Evolutionary conservation across 2,113 vertebrate species (phyloP), one percentile per base, ranked within the genome.

Genomic region (Oxyruncus cristatus): DNA sequence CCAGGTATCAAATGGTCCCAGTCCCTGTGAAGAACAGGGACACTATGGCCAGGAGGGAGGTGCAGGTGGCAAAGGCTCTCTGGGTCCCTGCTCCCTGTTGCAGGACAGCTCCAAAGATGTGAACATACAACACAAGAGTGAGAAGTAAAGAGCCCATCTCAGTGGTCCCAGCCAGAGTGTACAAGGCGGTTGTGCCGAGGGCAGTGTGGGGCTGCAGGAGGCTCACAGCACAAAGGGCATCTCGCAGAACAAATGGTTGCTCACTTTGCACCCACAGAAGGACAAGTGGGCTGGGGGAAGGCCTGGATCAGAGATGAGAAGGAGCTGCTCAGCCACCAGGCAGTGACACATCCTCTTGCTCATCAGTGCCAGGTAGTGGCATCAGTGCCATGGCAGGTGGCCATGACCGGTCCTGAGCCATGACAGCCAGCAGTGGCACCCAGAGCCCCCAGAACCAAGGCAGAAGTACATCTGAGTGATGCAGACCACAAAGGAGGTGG

Each of bases 81-180:
- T 67, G 61, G 0, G 5, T 56, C 47, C 61, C 50, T 12, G 32
- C 27, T 58, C 61, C 46, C n/a, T 75, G 89, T 61, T 56, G 81
- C 37, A 89, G 65, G 30, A 80, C 42, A 35, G 37, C 12, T n/a
- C 30, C 0, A 3, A 53, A 39, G 72, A 67, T 87, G 13, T 26
- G 68, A 65, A 53, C 0, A 0, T 86, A 80, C 0, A 30, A 93
- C 21, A 56, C 0, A 2, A 62, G 52, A 39, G 41, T 71, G 12
- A 93, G 53, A 27, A 86, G 59, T 68, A 80, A 87, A 61, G 62
- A 92, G 14, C 55, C 76, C 30, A 67, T 13, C 0, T 22, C 91
- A 21, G 75, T 27, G 32, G 56, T 63, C 53, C 44, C 77, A 62
- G 55, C 23, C 16, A 46, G 35, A 30, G 46, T 28, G 6, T 46